Base-by-base conservation (phyloP, 2,888 invertebrate species). In the Sinotaia quadrata region DNA sequence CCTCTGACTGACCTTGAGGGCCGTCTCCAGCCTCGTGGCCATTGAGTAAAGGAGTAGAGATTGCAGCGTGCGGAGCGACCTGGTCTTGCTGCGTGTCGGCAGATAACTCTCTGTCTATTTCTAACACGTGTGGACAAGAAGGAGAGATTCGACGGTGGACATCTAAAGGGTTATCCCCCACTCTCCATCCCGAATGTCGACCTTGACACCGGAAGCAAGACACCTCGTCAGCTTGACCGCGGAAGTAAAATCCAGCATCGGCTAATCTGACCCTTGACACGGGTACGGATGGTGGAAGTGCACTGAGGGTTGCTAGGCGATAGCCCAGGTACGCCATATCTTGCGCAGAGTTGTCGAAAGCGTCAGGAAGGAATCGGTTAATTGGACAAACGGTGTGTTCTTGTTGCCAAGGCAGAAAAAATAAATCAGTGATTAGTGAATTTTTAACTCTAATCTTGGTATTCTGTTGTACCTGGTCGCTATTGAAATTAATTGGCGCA, bases 171-270 rank as follows among this genome's bases (percentile, higher is more conserved):
- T 56, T 54, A 44, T 65, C 65, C 1, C 33, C 54, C 0, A 29
- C 29, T 5, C 37, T 56, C 65, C 65, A 65, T 15, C 52, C 65
- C 24, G 54, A 44, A 34, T 65, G 44, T 36, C 44, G 65, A 41
- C 18, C 56, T 18, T 33, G 54, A 33, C 65, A 65, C 33, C 65
- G 54, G 56, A 56, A 65, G 65, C 65, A 65, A n/a, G 29, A 44
- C 44, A 65, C 56, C 56, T 65, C 65, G 56, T 65, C 65, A 33
- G n/a, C 15, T n/a, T 33, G 29, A 31, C 65, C 65, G 24, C 65
- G 54, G 41, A n/a, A 65, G 56, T 56, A 65, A 31, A 65, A 65
- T 7, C 65, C 65, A 15, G 65, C 65, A 34, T 65, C 44, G 1
- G 65, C 65, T 31, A 65, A 34, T 18, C 41, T 54, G 4, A 65